phyloP scores from a whole-genome alignment of 1,140 invertebrate genomes.

The Halictus rubicundus region DNA sequence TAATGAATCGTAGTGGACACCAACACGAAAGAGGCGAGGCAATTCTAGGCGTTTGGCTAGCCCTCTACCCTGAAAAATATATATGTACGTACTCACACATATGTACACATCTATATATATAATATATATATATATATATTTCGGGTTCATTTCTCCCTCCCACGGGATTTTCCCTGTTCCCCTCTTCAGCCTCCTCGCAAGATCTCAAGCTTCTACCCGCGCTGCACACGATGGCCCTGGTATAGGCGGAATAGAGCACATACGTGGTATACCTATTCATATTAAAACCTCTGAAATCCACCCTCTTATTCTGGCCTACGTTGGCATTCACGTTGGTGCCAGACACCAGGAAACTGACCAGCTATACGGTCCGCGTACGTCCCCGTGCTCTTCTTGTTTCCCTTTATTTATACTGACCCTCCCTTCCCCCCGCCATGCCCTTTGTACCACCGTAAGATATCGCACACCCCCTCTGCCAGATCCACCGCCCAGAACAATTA shows the following conservation, averaged over 20 bases:
- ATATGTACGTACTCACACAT: constrained; percentile 32
- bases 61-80: constrained; percentile 73
- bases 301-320: constrained; percentile 38
- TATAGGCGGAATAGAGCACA: constrained; percentile 28
- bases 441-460: constrained; percentile 24
- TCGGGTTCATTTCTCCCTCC: too few species aligned
- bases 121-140: too few species aligned
- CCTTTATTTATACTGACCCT: constrained; percentile 35
- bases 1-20: constrained; percentile 80
- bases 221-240: constrained; percentile 2
- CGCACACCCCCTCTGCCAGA: constrained; percentile 2
- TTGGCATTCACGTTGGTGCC: constrained; percentile 31
- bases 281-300: constrained; percentile 50
- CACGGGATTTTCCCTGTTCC: too few species aligned
- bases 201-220: constrained; percentile 24
- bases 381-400: constrained; percentile 40
- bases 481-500: constrained; percentile 9
- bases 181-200: constrained; percentile 6
- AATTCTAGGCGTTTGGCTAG: constrained; percentile 72
- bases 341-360: constrained; percentile 40
- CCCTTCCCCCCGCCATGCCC: neutral
- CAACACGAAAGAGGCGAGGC: constrained; percentile 80
- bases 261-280: constrained; percentile 46
- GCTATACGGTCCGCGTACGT: constrained; percentile 25
- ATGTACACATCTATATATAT: too few species aligned